A percentile compares a stretch with the other conserved stretches of the same genome.
Conservation (phyloP, 2,888 invertebrate species). For the Scotopteryx bipunctaria region DNA sequence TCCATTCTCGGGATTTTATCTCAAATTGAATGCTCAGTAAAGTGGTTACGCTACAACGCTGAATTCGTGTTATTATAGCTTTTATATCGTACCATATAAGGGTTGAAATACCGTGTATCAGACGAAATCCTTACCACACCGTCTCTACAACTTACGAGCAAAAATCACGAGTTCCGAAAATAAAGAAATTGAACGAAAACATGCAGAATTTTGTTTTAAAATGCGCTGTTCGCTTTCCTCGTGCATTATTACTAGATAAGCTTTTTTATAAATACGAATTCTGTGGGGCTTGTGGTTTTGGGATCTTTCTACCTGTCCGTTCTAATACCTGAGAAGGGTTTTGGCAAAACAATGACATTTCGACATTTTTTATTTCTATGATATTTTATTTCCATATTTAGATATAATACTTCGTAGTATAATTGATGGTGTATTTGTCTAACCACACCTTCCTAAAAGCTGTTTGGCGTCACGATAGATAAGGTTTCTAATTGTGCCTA, state of each 20-base stretch:
- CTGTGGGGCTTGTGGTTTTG: constrained; percentile 1
- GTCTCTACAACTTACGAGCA: not conserved
- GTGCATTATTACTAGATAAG: not conserved
- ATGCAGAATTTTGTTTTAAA: constrained; percentile 9
- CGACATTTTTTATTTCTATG: not conserved
- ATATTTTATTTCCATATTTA: too few relatives aligned
- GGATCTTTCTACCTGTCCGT: constrained; percentile 23
- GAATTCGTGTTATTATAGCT: constrained; percentile 1
- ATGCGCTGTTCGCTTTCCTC: not conserved
- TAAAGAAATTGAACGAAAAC: constrained; percentile 11
- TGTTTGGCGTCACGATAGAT: too few relatives aligned
- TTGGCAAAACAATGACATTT: constrained; percentile 3
- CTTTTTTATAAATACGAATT: not conserved
- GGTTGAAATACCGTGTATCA: constrained; percentile 2
- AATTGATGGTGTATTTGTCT: too few relatives aligned
- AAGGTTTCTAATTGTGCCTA: too few relatives aligned
- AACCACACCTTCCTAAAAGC: too few relatives aligned
- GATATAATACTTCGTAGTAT: too few relatives aligned
- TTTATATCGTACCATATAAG: constrained; percentile 8
- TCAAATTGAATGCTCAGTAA: constrained; percentile 29
- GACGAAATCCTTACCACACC: not conserved
- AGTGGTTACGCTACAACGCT: constrained; percentile 13
- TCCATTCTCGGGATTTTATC: constrained; percentile 23
- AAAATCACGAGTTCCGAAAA: constrained; percentile 15
- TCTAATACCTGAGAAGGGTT: constrained; percentile 28